A percentile compares a stretch with the other conserved stretches of the same genome.
Evolutionary conservation across 2,888 invertebrate genomes (phyloP).

Genomic region (Margaritifera margaritifera): DNA sequence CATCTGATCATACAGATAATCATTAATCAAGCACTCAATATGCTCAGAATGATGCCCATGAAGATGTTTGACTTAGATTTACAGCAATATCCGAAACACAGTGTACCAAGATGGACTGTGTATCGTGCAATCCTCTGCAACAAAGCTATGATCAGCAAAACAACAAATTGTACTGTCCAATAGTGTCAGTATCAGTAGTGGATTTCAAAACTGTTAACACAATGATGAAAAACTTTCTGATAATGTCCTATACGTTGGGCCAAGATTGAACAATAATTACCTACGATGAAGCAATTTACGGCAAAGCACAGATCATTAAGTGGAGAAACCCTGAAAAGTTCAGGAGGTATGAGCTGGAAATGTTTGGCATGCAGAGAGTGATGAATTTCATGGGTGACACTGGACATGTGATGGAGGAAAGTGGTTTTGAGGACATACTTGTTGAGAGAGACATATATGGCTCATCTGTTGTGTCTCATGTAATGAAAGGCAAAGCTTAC

Average conservation of each 20-base stretch:
- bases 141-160: not conserved
- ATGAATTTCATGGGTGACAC: slow-evolving; percentile 23
- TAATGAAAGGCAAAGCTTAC: slow-evolving; percentile 19
- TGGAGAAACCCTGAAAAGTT: slow-evolving; percentile 16
- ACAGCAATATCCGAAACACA: not conserved
- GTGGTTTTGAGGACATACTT: slow-evolving; percentile 1
- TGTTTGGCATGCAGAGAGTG: slow-evolving; percentile 17
- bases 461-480: slow-evolving; percentile 6
- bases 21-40: not conserved
- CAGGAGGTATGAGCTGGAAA: slow-evolving; percentile 15
- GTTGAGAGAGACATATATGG: slow-evolving; percentile 15
- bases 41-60: not conserved
- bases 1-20: not conserved
- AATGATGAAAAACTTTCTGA: slow-evolving; percentile 15
- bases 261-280: slow-evolving; percentile 22
- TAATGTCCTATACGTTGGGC: slow-evolving; percentile 9
- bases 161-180: slow-evolving; percentile 15
- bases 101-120: slow-evolving; percentile 3
- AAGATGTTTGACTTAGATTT: not conserved
- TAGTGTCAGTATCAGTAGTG: slow-evolving; percentile 14
- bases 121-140: not conserved
- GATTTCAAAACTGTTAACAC: slow-evolving; percentile 17
- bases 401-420: slow-evolving; percentile 10
- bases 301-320: slow-evolving; percentile 25
- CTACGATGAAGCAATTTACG: slow-evolving; percentile 23